These are phyloP conservation scores for Hemiprocne comata DNA, from an alignment of 2,113 vertebrate species.

Conservation along the genomic window DNA sequence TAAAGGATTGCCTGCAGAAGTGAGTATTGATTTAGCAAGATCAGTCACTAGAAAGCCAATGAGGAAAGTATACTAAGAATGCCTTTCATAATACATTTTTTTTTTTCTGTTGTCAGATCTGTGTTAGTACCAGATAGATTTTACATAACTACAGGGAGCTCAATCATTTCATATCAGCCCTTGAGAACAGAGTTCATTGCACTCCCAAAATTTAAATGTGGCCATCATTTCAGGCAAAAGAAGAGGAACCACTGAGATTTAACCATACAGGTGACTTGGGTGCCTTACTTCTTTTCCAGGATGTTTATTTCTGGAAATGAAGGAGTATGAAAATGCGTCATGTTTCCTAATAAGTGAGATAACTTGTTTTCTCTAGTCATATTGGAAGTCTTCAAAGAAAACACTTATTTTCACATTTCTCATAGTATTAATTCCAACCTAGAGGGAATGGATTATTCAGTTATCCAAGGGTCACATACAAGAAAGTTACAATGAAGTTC, in stretches of 20 bases:
- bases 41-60: slow-evolving; percentile 22
- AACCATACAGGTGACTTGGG: neutral
- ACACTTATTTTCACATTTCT: neutral
- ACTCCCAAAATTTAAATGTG: neutral
- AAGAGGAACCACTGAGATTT: neutral
- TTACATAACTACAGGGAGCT: neutral
- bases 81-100: slow-evolving; percentile 1
- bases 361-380: neutral
- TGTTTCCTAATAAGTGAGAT: neutral
- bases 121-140: neutral
- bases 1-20: slow-evolving; percentile 13
- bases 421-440: neutral
- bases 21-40: slow-evolving; percentile 35
- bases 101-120: neutral
- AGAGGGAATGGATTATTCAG: neutral
- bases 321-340: neutral
- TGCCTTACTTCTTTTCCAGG: neutral
- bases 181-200: neutral
- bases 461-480: neutral
- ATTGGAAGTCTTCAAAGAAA: neutral
- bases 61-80: neutral
- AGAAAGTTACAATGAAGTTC: neutral
- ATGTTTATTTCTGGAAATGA: neutral
- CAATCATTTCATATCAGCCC: neutral
- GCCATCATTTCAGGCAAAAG: neutral